Evolutionary conservation across 1,140 invertebrate species (phyloP).

Genomic region (Homarus americanus): DNA sequence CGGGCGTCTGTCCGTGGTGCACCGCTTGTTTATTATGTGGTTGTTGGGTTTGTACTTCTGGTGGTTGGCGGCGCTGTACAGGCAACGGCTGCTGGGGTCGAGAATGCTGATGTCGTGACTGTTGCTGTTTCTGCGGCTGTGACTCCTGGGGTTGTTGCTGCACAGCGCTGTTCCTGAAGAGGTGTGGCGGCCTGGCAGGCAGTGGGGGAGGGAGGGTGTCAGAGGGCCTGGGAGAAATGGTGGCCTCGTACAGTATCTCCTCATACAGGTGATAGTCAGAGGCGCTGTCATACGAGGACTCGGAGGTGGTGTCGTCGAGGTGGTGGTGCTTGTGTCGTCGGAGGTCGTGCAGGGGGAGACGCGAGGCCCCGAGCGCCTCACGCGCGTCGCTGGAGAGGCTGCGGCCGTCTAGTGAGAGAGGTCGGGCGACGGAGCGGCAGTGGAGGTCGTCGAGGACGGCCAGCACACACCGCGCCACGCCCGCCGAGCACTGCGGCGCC

Average conservation of each 20-base stretch:
- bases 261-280: slow-evolving; percentile 64
- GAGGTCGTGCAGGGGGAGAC: slow-evolving; percentile 40
- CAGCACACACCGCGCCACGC: slow-evolving; percentile 50
- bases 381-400: slow-evolving; percentile 65
- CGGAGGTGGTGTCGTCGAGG: slow-evolving; percentile 49
- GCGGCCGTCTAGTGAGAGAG: slow-evolving; percentile 39
- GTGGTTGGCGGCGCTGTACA: slow-evolving; percentile 29
- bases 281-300: slow-evolving; percentile 64
- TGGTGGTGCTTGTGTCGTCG: slow-evolving; percentile 41
- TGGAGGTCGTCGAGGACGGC: slow-evolving; percentile 50
- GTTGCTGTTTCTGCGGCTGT: not conserved
- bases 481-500: slow-evolving; percentile 33
- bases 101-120: not conserved
- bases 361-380: slow-evolving; percentile 28
- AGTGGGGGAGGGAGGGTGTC: slow-evolving; percentile 53
- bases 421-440: slow-evolving; percentile 30
- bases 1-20: not conserved
- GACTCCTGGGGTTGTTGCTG: slow-evolving; percentile 2
- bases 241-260: slow-evolving; percentile 58
- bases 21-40: slow-evolving; percentile 32
- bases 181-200: slow-evolving; percentile 54
- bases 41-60: slow-evolving; percentile 54
- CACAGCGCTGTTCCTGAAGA: slow-evolving; percentile 25
- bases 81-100: slow-evolving; percentile 9
- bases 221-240: slow-evolving; percentile 23